Evolutionary conservation across 1,140 invertebrate species (phyloP), one percentile per base, ranked within the genome.

Genomic region (Cardiocondyla obscurior): DNA sequence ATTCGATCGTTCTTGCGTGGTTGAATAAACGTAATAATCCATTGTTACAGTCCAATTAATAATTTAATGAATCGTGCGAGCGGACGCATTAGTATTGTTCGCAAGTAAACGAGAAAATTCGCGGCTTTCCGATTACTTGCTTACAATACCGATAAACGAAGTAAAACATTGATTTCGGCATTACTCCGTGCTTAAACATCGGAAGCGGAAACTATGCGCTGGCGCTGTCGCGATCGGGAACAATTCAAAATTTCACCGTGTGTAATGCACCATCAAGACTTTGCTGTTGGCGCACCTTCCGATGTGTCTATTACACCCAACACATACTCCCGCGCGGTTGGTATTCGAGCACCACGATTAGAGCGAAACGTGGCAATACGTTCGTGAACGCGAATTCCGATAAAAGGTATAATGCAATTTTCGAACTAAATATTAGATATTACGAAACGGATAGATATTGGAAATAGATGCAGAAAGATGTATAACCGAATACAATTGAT

Each of bases 21-120:
- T 67, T 42, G 60, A 12, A 69, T 51, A 67, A 79, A 69, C 33
- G 33, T 67, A 64, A 64, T 51, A 73, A 10, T 30, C 39, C 25
- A 67, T 79, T 67, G 62, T 69, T 79, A 53, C n/a, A 30, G 46
- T 10, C 12, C 33, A 67, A 79, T 79, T 79, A 69, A 79, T 67
- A 79, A 62, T 33, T 67, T 69, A 30, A 69, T 79, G 33, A 79
- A 51, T 64, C 19, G 42, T 28, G 49, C 33, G 39, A 28, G 30
- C 22, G 16, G 16, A 49, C 14, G 44, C 19, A 64, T 77, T 79
- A 53, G n/a, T 14, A 4, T 3, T 10, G 14, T 10, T 22, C 30
- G 30, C 42, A 30, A 62, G 28, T 44, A 14, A 51, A n/a, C 22
- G 44, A 42, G 42, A 69, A 69, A 67, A 79, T 79, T 30, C 19